phyloP scores from a whole-genome alignment of 2,113 vertebrate genomes.

The Coreoperca whiteheadi region DNA sequence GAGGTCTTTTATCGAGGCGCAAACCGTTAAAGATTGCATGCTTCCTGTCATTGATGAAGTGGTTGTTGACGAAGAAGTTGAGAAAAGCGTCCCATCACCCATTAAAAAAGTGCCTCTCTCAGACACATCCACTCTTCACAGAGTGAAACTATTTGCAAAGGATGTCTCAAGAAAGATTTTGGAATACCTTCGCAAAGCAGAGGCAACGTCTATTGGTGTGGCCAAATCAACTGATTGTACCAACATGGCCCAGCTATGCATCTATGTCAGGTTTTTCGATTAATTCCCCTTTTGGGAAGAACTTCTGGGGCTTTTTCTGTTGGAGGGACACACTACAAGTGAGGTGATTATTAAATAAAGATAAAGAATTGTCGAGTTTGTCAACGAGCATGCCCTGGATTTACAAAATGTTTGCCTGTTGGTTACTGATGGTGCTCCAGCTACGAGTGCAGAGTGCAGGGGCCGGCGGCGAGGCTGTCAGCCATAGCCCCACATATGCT shows the following conservation, averaged over 20 bases:
- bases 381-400: no score
- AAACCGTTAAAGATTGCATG: no score
- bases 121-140: not conserved
- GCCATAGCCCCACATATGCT: no score
- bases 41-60: not conserved
- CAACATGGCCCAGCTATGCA: not conserved
- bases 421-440: no score
- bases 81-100: no score
- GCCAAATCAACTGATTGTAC: not conserved
- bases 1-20: no score
- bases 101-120: no score
- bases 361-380: no score
- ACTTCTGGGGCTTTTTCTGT: not conserved
- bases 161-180: not conserved
- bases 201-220: not conserved
- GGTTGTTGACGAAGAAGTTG: no score
- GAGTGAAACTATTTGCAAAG: not conserved
- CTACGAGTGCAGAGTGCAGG: no score
- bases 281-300: not conserved
- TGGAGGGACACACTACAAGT: constrained; percentile 13
- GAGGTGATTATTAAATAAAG: constrained; percentile 9
- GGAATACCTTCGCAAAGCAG: not conserved
- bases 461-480: no score
- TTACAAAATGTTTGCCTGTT: no score
- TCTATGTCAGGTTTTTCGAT: not conserved